Evolutionary conservation across 2,888 invertebrate species (phyloP).

Genomic region (Pantelozetes paolii): DNA sequence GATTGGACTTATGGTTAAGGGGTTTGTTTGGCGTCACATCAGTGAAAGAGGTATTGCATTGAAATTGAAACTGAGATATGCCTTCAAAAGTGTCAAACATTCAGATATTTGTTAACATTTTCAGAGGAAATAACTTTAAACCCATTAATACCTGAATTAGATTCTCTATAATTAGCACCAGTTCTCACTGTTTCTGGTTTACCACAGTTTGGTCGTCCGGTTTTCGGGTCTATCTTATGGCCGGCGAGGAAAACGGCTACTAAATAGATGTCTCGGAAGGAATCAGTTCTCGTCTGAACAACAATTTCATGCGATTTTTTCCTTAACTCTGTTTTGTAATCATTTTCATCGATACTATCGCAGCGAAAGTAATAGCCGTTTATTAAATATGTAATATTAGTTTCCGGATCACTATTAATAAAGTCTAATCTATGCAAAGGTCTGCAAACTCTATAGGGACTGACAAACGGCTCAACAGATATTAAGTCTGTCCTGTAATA

Average conservation of each 20-base stretch:
- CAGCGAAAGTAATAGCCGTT: constrained; percentile 3
- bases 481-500: neutral
- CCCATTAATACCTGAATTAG: neutral
- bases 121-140: too few species aligned
- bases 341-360: constrained; percentile 15
- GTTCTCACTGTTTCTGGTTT: constrained; percentile 19
- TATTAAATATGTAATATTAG: neutral
- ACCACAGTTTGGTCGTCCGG: neutral
- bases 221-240: constrained; percentile 13
- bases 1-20: neutral
- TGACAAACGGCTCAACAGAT: constrained; percentile 7
- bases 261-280: neutral
- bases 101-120: too few species aligned
- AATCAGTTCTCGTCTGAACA: neutral
- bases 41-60: constrained; percentile 24
- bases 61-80: constrained; percentile 8
- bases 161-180: constrained; percentile 11
- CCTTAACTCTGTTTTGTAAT: neutral
- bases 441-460: constrained; percentile 14
- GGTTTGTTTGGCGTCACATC: constrained; percentile 19
- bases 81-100: neutral
- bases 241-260: constrained; percentile 1
- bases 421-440: neutral
- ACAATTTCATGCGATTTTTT: neutral
- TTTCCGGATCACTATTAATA: neutral